Evolutionary conservation across 2,113 vertebrate species (phyloP), one percentile per base, ranked within the genome.

Genomic region (Cavia porcellus): DNA sequence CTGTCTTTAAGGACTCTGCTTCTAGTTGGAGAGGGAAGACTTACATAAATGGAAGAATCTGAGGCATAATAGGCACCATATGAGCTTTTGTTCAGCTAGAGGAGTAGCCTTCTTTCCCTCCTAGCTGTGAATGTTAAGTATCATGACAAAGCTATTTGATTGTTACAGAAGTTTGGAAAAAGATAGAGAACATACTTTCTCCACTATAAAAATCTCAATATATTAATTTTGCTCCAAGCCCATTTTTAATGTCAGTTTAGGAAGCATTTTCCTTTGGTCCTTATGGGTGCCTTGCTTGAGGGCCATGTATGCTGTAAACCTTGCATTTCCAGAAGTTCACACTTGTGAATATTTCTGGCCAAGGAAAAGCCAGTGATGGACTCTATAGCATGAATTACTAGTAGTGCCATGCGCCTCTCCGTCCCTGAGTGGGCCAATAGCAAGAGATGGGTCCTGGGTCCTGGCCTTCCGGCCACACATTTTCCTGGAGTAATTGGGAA

Each of bases 81-180:
- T 84, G 61, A 94, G 88, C 68, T 87, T 92, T 93, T 95, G 64
- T 92, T 96, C 62, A 77, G 2, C 85, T 64, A 17, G 20, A 92
- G 17, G 5, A 87, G 66, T 50, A 91, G 47, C 82, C 84, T 77
- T 92, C 75, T 47, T 90, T 81, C 52, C 64, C 81, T 93, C 13
- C 2, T 57, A 70, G 94, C 66, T 96, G 38, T 64, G 47, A 96
- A 38, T 88, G 77, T 14, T 89, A 52, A 42, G 66, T 79, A 32
- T 86, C 92, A 92, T 68, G 64, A 84, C 81, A 95, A 88, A 94
- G 81, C 90, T 95, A 28, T 96, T 97, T 94, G 77, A 80, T 62
- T 96, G 57, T 93, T 92, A 61, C 1, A 50, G 79, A 97, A 86
- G 88, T 97, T 97, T 95, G 59, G 61, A 0, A 57, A n/a, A 94